Evolutionary conservation across 2,888 invertebrate species (phyloP), one percentile per base, ranked within the genome.

Genomic region (Chaitophorus viminalis): DNA sequence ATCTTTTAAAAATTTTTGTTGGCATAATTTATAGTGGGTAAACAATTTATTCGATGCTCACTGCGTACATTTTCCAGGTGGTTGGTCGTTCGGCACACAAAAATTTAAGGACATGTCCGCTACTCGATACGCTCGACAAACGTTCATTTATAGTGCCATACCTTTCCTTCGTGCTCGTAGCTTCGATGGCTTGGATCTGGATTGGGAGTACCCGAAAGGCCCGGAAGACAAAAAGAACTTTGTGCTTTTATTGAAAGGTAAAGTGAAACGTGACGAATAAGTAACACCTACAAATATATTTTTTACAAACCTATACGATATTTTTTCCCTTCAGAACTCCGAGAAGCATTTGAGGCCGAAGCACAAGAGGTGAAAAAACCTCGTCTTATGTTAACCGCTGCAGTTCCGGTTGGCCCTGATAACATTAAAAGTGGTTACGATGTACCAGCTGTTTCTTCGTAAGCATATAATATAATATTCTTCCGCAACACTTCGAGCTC

Each of bases 1-100:
- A n/a, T n/a, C 39, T 11, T 39, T 39, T 39, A 39, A n/a, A n/a
- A 5, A 36, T 6, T 36, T 36, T 3, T 1, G 46, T 46, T 46
- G 14, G 14, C 46, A 14, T 46, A 46, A 9, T 39, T n/a, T n/a
- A n/a, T n/a, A n/a, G n/a, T n/a, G n/a, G n/a, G n/a, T n/a, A 36
- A 6, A 36, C 36, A 11, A 46, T 46, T 1, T 46, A 46, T 11
- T 46, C 46, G 46, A 46, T 46, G 46, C 14, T 46, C 14, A 46
- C 46, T 46, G 46, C n/a, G n/a, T 46, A 46, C 46, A 46, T 46
- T 46, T 46, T 46, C 46, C 91, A 96, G 96, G 97, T 92, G 98
- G 98, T 88, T 98, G 98, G 98, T 98, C 97, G 0, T 98, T 98
- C 91, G 98, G 98, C 72, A 99, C 98, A 0, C 97, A 97, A 92